Base-by-base conservation (phyloP, 2,888 invertebrate genomes). In the Tribolium freemani region DNA sequence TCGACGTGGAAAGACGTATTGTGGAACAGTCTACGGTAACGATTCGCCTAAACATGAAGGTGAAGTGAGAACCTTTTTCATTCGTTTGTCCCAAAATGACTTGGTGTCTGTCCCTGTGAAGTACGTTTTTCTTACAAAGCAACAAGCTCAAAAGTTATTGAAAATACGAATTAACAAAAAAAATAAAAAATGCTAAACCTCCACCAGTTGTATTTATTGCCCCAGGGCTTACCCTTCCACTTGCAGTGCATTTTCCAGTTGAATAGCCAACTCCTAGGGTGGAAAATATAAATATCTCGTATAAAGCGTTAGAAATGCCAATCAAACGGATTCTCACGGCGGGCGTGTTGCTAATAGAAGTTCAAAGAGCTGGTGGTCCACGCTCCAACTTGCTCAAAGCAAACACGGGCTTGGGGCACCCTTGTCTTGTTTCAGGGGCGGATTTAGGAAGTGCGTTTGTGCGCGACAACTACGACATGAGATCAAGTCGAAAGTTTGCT, bases 11-110 rank as follows among this genome's bases (percentile, higher is more conserved):
- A 60, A 70, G 46, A 44, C 31, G 9, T 50, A 26, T 13, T 13
- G 16, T 4, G 73, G 73, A 9, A 61, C 48, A 8, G 61, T 73
- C 16, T 73, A 70, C 38, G 73, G 73, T 9, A 73, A 73, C 20
- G 73, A 73, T 48, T 73, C 73, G 0, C 73, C 73, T 1, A 70
- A 67, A 69, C 44, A 69, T 30, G 10, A 73, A 6, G 72, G 72
- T 4, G 31, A 53, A 31, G 44, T 58, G 3, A 51, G 56, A 30
- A 69, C 69, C 5, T 69, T 73, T n/a, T 73, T 20, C 46, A 51
- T 73, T 5, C 54, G 58, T 9, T 30, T 64, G 13, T 30, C 31
- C 9, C 53, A 58, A 26, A 64, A 21, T 9, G 38, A 46, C 5
- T 51, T 73, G 20, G 30, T 57, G 11, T 38, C 51, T 9, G 72